These are phyloP conservation scores for Neolamprologus modestus DNA, from an alignment of 2,113 vertebrate species.

Conservation along the genomic window DNA sequence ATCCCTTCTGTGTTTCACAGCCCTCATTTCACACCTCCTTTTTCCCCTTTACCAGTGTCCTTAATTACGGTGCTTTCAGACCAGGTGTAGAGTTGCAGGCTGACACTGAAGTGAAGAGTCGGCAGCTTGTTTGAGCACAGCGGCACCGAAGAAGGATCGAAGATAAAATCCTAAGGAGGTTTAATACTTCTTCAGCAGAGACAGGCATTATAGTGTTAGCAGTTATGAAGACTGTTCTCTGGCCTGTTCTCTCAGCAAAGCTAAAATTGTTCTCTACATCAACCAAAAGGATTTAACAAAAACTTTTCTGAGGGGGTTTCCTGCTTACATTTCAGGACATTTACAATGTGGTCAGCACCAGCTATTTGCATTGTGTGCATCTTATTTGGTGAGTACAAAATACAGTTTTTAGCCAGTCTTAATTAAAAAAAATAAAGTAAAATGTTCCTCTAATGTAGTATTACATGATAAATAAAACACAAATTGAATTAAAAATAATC, in stretches of 20 bases:
- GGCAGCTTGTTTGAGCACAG: not conserved
- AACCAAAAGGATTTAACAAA: not conserved
- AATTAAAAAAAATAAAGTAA: not conserved
- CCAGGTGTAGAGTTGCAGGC: constrained; percentile 39
- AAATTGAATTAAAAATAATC: not conserved
- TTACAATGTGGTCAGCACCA: constrained; percentile 36
- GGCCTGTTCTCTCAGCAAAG: not conserved
- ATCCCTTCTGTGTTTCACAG: constrained; percentile 61
- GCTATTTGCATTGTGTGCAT: constrained; percentile 16
- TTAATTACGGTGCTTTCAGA: constrained; percentile 44
- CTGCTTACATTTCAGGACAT: not conserved
- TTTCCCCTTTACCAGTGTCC: not conserved
- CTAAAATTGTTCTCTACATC: not conserved
- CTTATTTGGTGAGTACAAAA: constrained; percentile 58
- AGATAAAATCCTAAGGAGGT: not conserved
- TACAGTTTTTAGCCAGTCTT: not conserved
- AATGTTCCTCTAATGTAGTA: not conserved
- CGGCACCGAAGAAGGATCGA: not conserved
- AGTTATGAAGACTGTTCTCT: not conserved
- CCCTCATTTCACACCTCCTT: constrained; percentile 52
- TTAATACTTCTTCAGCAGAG: not conserved
- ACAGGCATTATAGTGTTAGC: not conserved
- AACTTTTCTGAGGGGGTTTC: not conserved
- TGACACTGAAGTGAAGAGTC: not conserved
- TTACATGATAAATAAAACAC: not conserved